Evolutionary conservation across 1,140 invertebrate genomes (phyloP).

Genomic region (Globodera rostochiensis): DNA sequence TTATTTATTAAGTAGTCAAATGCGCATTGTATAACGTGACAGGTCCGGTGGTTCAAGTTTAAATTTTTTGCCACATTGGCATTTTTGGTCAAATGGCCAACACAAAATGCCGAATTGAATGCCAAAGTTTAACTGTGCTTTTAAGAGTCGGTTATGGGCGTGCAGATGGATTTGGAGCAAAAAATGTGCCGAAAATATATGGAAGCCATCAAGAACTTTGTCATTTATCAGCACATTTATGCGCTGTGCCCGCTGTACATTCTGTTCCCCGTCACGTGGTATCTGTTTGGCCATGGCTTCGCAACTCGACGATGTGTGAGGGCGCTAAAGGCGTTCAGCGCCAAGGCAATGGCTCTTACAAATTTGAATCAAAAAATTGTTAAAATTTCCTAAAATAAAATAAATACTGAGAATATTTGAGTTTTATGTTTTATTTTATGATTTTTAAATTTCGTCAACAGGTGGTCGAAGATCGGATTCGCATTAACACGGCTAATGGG

Average conservation of each 20-base stretch:
- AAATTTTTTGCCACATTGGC: too few relatives aligned
- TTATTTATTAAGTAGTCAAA: neutral
- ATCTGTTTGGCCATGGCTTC: conserved; percentile 76
- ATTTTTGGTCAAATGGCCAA: too few relatives aligned
- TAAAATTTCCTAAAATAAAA: too few relatives aligned
- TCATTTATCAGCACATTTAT: conserved; percentile 56
- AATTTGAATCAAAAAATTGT: neutral
- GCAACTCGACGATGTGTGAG: conserved; percentile 76
- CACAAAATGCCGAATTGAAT: too few relatives aligned
- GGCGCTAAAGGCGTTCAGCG: conserved; percentile 65
- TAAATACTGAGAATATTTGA: too few relatives aligned
- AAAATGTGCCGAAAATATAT: conserved; percentile 76
- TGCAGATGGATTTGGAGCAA: conserved; percentile 74
- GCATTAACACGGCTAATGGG: neutral
- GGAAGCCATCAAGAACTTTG: conserved; percentile 73
- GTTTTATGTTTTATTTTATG: too few relatives aligned
- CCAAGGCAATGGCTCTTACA: conserved; percentile 8
- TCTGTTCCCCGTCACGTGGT: conserved; percentile 79
- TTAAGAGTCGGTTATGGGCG: conserved; percentile 79
- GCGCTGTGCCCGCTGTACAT: conserved; percentile 79
- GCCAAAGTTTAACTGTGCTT: neutral
- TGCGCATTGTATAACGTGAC: neutral
- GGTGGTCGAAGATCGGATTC: neutral
- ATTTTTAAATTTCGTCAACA: neutral
- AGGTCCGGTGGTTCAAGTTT: neutral